phyloP scores from a whole-genome alignment of 2,888 invertebrate genomes.

The Meta bourneti region DNA sequence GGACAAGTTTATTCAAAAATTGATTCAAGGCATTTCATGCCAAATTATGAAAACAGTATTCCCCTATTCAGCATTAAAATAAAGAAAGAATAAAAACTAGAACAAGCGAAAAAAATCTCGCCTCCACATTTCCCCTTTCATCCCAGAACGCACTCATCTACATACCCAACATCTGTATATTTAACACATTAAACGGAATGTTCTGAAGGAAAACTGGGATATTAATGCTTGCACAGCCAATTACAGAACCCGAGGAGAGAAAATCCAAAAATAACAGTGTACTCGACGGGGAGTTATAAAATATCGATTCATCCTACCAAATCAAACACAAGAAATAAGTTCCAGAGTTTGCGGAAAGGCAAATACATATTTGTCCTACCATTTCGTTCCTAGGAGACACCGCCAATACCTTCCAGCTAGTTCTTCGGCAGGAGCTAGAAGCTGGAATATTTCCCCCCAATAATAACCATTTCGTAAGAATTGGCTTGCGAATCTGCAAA shows the following conservation, averaged over 20 bases:
- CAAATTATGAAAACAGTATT: too few relatives aligned
- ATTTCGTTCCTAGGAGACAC: not conserved
- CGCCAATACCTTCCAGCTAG: not conserved
- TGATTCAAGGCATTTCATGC: too few relatives aligned
- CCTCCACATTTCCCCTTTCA: too few relatives aligned
- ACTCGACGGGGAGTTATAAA: slow-evolving; percentile 28
- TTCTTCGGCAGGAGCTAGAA: not conserved
- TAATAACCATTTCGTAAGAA: slow-evolving; percentile 37
- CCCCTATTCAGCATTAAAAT: too few relatives aligned
- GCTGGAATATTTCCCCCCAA: slow-evolving; percentile 11
- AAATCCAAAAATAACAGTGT: slow-evolving; percentile 31
- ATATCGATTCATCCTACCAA: slow-evolving; percentile 48
- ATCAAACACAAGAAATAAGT: slow-evolving; percentile 52
- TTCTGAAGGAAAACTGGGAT: not conserved
- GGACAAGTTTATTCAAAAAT: too few relatives aligned
- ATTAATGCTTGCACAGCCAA: slow-evolving; percentile 42
- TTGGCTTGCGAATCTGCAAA: not conserved
- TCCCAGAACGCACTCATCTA: too few relatives aligned
- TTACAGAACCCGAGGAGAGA: slow-evolving; percentile 9
- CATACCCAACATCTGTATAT: slow-evolving; percentile 12
- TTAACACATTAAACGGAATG: not conserved
- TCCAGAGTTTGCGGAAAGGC: slow-evolving; percentile 19
- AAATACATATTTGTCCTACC: slow-evolving; percentile 33
- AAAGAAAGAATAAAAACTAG: too few relatives aligned
- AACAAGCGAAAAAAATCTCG: too few relatives aligned